Evolutionary conservation across 2,888 invertebrate species (phyloP), one percentile per base, ranked within the genome.

Genomic region (Priocnemis perturbator): DNA sequence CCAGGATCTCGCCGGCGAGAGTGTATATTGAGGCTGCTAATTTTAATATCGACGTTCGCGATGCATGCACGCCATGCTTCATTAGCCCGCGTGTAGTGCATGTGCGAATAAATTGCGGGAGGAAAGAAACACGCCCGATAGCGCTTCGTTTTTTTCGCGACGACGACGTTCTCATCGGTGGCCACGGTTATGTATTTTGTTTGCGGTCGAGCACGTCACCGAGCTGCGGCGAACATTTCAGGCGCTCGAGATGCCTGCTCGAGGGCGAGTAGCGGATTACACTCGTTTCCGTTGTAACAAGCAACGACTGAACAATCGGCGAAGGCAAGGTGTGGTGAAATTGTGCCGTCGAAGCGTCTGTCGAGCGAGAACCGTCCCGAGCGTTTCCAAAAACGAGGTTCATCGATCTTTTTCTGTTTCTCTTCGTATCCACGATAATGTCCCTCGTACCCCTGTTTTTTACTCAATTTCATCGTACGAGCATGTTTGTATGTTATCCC

Each of bases 311-410:
- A 84, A 76, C 81, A 84, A 87, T 88, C 87, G 88, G 87, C 86
- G 80, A 88, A 88, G 88, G 88, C 88, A 88, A 88, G 84, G 1
- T 88, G 86, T 85, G 86, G 82, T 85, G 81, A 74, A 77, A 76
- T 74, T 74, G 66, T 69, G 53, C 63, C 37, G 37, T 5, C 37
- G 55, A n/a, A 47, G 56, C 19, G 47, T 52, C 50, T 59, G 63
- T 50, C 52, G 44, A 14, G 50, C n/a, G 55, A 23, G 37, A 58
- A 15, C 0, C 14, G 58, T 52, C 60, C 50, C 47, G 26, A 57
- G 5, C 26, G 30, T 17, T 57, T 30, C 1, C 26, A 37, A 9
- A 56, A 17, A 26, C 26, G 37, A 37, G 37, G 14, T 9, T 37
- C 37, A 9, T 19, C 20, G 20, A n/a, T n/a, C n/a, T n/a, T n/a